Conservation (phyloP, 2,797 vertebrate species). For the Octomys mimax region DNA sequence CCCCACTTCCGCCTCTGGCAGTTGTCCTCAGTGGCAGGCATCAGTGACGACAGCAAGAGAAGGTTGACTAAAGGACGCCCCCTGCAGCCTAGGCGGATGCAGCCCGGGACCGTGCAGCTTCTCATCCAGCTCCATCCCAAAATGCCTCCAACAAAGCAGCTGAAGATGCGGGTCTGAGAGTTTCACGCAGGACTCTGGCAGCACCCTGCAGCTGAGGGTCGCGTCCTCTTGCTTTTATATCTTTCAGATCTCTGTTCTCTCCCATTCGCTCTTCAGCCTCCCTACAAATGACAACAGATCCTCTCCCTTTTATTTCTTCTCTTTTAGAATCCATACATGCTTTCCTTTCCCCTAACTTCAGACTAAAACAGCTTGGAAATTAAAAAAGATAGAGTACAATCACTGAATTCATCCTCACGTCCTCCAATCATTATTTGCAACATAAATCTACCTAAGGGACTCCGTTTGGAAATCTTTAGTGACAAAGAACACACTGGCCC, state of each 20-base stretch:
- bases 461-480: background rate
- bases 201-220: background rate
- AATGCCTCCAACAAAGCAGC: background rate
- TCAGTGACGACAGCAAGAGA: no score
- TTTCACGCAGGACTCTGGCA: background rate
- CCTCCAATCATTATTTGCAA: conserved; percentile 14
- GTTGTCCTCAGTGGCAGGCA: rapidly evolving
- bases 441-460: background rate
- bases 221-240: background rate
- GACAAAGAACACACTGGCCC: background rate
- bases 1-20: background rate
- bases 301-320: background rate
- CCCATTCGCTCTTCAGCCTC: background rate
- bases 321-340: background rate
- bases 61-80: background rate
- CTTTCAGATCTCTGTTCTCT: background rate
- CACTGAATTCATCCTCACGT: background rate
- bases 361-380: background rate
- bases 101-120: background rate
- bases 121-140: background rate
- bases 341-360: background rate
- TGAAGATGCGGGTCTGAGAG: background rate
- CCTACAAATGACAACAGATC: background rate
- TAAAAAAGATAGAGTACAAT: background rate
- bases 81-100: background rate